These are phyloP conservation scores for Perdita meconis DNA, from an alignment of 2,888 invertebrate genomes.

Conservation along the genomic window DNA sequence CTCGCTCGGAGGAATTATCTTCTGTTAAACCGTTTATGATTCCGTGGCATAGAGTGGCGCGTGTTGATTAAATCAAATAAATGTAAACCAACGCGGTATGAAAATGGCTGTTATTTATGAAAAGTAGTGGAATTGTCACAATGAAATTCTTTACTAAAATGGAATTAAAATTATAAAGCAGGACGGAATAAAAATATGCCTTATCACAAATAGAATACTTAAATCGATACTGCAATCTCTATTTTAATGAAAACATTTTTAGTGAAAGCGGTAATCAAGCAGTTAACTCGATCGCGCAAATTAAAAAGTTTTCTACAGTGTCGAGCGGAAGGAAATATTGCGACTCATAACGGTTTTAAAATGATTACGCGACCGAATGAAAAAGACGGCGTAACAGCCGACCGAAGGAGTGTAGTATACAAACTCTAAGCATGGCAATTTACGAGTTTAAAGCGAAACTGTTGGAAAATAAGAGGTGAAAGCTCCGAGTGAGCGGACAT, in stretches of 20 bases:
- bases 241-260: too few relatives aligned
- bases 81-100: too few relatives aligned
- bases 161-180: too few relatives aligned
- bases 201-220: too few relatives aligned
- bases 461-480: slow-evolving; percentile 39
- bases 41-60: too few relatives aligned
- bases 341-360: slow-evolving; percentile 34
- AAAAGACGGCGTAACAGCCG: slow-evolving; percentile 21
- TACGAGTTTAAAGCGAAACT: slow-evolving; percentile 61
- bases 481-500: slow-evolving; percentile 25
- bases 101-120: too few relatives aligned
- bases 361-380: slow-evolving; percentile 32
- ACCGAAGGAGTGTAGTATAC: slow-evolving; percentile 28
- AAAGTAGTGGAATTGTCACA: too few relatives aligned
- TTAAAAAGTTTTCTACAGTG: slow-evolving; percentile 2
- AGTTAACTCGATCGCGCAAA: slow-evolving; percentile 24
- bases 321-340: slow-evolving; percentile 18
- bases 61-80: too few relatives aligned
- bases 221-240: too few relatives aligned
- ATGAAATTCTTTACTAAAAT: too few relatives aligned
- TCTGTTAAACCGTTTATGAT: not conserved
- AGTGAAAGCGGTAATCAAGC: too few relatives aligned
- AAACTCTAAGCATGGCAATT: slow-evolving; percentile 56
- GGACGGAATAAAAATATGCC: too few relatives aligned
- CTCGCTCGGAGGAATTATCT: not conserved